These are phyloP conservation scores for Chloroclystis v-ata DNA, from an alignment of 2,888 invertebrate species.

Conservation along the genomic window DNA sequence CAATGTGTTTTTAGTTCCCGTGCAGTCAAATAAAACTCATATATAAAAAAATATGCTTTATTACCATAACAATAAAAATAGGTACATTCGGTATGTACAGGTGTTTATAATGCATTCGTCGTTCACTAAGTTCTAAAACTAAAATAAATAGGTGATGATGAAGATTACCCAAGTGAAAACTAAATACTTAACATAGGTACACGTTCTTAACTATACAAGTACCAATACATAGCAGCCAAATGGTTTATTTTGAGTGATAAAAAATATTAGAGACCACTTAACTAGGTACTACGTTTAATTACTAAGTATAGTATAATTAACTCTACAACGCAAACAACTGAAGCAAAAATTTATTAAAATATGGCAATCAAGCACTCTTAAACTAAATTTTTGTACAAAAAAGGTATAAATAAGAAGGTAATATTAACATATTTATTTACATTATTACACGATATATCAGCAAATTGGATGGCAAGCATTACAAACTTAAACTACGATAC, in stretches of 20 bases:
- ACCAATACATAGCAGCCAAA: too few relatives aligned
- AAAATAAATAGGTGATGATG: constrained; percentile 23
- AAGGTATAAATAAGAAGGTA: constrained; percentile 3
- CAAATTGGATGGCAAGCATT: constrained; percentile 13
- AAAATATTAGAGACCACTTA: too few relatives aligned
- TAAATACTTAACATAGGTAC: not conserved
- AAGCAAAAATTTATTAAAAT: constrained; percentile 31
- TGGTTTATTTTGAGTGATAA: too few relatives aligned
- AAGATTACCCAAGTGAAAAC: constrained; percentile 3
- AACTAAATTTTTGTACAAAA: constrained; percentile 13
- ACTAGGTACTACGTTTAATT: too few relatives aligned
- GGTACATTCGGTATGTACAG: constrained; percentile 24
- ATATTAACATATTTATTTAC: not conserved
- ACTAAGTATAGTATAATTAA: too few relatives aligned
- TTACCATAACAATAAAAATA: constrained; percentile 15
- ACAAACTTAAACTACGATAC: not conserved
- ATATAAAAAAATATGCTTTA: constrained; percentile 22
- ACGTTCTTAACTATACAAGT: too few relatives aligned
- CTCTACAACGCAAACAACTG: not conserved
- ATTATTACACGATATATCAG: not conserved
- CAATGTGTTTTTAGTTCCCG: not conserved
- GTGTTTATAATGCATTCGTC: constrained; percentile 14
- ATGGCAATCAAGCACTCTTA: constrained; percentile 55
- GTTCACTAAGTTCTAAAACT: constrained; percentile 20
- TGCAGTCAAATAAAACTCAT: constrained; percentile 24